These are phyloP conservation scores for Saxidomus purpurata DNA, from an alignment of 1,140 invertebrate species.

Conservation along the genomic window DNA sequence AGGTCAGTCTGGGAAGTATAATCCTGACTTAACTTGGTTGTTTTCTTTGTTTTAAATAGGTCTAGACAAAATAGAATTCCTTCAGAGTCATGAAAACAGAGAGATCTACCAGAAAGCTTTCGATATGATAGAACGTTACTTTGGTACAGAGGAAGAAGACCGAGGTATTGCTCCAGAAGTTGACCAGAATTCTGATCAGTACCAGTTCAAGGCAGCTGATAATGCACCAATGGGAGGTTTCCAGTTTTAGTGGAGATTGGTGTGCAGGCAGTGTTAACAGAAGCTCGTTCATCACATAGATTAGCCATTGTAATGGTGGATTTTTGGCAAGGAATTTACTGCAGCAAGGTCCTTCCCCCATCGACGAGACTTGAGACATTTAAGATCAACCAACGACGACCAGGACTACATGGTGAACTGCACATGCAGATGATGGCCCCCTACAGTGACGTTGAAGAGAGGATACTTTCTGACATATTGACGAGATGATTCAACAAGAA, in stretches of 20 bases:
- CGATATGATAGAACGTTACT: conserved; percentile 99
- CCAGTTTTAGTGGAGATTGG: conserved; percentile 79
- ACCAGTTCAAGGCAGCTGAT: conserved; percentile 85
- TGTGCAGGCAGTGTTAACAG: background rate
- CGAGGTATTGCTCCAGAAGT: conserved; percentile 92
- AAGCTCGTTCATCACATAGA: conserved; percentile 29
- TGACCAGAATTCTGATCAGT: conserved; percentile 92
- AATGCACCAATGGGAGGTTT: conserved; percentile 83
- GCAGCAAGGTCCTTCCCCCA: conserved; percentile 48
- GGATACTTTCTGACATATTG: background rate
- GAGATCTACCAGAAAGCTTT: conserved; percentile 99
- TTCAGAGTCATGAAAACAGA: conserved; percentile 98
- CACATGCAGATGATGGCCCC: background rate
- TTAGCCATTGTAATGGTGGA: conserved; percentile 9
- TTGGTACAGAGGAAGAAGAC: conserved; percentile 95
- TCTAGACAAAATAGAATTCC: conserved; percentile 97
- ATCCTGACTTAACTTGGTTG: no score
- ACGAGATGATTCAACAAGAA: background rate
- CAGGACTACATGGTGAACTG: background rate
- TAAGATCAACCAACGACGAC: background rate
- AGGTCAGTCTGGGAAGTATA: no score
- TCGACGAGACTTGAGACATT: conserved; percentile 41
- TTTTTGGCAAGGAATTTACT: conserved; percentile 32
- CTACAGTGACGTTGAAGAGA: background rate
- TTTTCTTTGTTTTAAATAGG: conserved; percentile 86